Base-by-base conservation (phyloP, 2,113 vertebrate genomes). In the Indicator indicator region DNA sequence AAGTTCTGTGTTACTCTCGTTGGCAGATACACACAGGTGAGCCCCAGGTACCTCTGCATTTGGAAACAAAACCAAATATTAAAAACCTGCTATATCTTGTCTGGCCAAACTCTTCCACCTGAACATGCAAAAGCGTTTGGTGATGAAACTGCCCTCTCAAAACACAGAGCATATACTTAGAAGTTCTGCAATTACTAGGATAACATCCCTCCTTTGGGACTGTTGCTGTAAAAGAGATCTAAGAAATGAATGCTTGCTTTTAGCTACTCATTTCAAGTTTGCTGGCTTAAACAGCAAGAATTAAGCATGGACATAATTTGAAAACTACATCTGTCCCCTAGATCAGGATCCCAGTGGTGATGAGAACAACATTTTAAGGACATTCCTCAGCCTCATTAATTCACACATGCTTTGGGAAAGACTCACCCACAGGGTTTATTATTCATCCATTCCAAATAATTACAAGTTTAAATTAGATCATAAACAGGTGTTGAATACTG, bases 171-270 rank as follows among this genome's bases (percentile, higher is more conserved):
- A 91, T 72, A 76, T 88, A 95, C 65, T 75, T 56, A 72, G 50
- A 89, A 72, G 54, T 93, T 96, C 95, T 93, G 95, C 95, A 86
- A 82, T 78, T 83, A 88, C 70, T 58, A 95, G 94, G 86, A 89
- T 72, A 94, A 92, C 95, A 96, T 89, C 94, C 86, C 87, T 96
- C 95, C 95, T 96, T 96, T 96, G 96, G 96, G 93, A 94, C 90
- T 94, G 95, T 95, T 91, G 72, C 79, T 77, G 72, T 93, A 91
- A 83, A 91, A 60, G 16, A 91, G 54, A 50, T 60, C 63, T 91
- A 88, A 88, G 76, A 95, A 94, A 94, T n/a, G 9, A 94, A 62
- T 19, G 67, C 48, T 83, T 85, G 74, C 74, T 77, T 91, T 79
- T 71, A 6, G 54, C 72, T 71, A 64, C 40, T 86, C 64, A 38